Percentiles rank a stretch among this genome's conserved stretches.
phyloP scores from a whole-genome alignment of 2,888 invertebrate genomes.

The Troides aeacus region DNA sequence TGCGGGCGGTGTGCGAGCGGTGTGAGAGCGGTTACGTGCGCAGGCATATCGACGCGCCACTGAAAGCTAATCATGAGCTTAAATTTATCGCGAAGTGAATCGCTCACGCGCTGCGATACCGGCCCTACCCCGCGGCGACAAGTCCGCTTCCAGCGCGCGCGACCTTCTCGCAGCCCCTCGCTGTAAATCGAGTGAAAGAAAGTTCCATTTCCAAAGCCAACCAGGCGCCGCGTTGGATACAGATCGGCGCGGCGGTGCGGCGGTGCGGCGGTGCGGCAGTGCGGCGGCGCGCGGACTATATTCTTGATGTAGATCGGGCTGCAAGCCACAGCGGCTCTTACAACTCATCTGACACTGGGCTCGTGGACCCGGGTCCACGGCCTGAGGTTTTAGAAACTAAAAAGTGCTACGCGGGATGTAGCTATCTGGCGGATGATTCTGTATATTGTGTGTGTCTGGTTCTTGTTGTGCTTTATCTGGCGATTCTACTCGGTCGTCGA shows the following conservation, averaged over 20 bases:
- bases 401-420: no score
- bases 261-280: conserved; percentile 33
- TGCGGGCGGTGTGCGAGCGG: conserved; percentile 64
- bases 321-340: no score
- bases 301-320: no score
- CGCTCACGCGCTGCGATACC: conserved; percentile 75
- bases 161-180: conserved; percentile 52
- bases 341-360: no score
- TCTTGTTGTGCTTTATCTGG: no score
- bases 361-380: no score
- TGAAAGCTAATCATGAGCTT: conserved; percentile 80
- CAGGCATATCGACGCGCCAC: conserved; percentile 76
- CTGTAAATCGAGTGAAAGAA: conserved; percentile 70
- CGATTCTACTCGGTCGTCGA: no score
- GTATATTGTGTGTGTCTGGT: no score
- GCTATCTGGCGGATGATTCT: no score
- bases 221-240: conserved; percentile 43
- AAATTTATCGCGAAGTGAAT: conserved; percentile 80
- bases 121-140: conserved; percentile 75
- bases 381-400: no score
- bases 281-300: conserved; percentile 40
- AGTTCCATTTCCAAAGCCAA: conserved; percentile 58
- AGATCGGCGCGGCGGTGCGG: conserved; percentile 46
- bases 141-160: conserved; percentile 62
- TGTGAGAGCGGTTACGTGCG: conserved; percentile 74